Conservation (phyloP, 2,888 invertebrate species). For the Papilio gigon region DNA sequence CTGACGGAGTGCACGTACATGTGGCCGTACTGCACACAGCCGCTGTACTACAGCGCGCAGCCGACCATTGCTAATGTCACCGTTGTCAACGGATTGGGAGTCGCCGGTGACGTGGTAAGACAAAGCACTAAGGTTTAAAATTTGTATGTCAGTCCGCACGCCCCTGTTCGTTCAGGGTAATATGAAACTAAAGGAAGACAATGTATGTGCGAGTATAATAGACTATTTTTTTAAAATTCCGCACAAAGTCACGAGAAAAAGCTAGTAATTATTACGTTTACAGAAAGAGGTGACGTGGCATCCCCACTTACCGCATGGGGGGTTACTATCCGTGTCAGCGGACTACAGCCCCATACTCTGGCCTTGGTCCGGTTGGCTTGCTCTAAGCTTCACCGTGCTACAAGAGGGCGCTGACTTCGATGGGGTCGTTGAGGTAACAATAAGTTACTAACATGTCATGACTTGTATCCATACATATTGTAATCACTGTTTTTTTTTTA, state of each 20-base stretch:
- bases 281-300: slow-evolving; percentile 90
- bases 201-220: too few relatives aligned
- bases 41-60: slow-evolving; percentile 92
- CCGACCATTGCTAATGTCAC: slow-evolving; percentile 96
- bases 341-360: slow-evolving; percentile 91
- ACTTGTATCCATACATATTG: too few relatives aligned
- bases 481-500: too few relatives aligned
- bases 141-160: too few relatives aligned
- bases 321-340: slow-evolving; percentile 89
- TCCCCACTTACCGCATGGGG: slow-evolving; percentile 92
- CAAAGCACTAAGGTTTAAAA: neutral
- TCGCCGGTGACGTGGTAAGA: slow-evolving; percentile 89
- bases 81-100: slow-evolving; percentile 95
- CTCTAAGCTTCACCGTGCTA: slow-evolving; percentile 84
- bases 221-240: too few relatives aligned
- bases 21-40: slow-evolving; percentile 99
- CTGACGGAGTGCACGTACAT: slow-evolving; percentile 97
- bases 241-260: too few relatives aligned
- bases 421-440: slow-evolving; percentile 68
- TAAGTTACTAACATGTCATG: too few relatives aligned
- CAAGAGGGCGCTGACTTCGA: slow-evolving; percentile 80
- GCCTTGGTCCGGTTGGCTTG: slow-evolving; percentile 99
- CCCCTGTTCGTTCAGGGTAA: too few relatives aligned
- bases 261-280: too few relatives aligned
- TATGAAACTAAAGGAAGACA: too few relatives aligned